Evolutionary conservation across 1,140 invertebrate genomes (phyloP).

Genomic region (Batillaria attramentaria): DNA sequence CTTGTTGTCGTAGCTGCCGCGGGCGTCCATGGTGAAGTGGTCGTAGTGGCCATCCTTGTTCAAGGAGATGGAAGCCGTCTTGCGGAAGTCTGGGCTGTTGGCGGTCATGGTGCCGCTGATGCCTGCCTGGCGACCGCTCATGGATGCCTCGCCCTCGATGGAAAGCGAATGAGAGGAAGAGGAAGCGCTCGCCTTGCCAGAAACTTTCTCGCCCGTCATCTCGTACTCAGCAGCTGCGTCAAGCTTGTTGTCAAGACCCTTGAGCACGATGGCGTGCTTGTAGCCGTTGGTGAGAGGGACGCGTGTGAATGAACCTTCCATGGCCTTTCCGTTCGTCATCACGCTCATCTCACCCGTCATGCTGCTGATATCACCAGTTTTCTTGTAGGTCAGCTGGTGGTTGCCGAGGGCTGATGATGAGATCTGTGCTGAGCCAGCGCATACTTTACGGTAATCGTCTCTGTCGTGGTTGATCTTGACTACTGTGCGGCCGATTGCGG

Average conservation of each 20-base stretch:
- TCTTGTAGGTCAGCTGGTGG: not conserved
- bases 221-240: not conserved
- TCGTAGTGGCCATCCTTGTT: not conserved
- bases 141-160: not conserved
- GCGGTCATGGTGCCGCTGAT: not conserved
- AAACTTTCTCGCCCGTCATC: not conserved
- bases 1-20: not conserved
- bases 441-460: not conserved
- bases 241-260: not conserved
- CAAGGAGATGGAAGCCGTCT: not conserved
- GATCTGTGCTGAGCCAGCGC: not conserved
- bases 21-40: not conserved
- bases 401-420: not conserved
- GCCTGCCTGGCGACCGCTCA: not conserved
- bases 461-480: not conserved
- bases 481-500: not conserved
- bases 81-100: not conserved
- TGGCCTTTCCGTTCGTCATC: not conserved
- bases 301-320: not conserved
- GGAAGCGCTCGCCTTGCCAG: not conserved
- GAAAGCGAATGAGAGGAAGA: not conserved
- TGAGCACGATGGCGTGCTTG: not conserved
- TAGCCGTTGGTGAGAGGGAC: constrained; percentile 6
- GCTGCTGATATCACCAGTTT: not conserved
- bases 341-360: not conserved